phyloP scores from a whole-genome alignment of 1,140 invertebrate genomes.

The Heliconius nattereri region DNA sequence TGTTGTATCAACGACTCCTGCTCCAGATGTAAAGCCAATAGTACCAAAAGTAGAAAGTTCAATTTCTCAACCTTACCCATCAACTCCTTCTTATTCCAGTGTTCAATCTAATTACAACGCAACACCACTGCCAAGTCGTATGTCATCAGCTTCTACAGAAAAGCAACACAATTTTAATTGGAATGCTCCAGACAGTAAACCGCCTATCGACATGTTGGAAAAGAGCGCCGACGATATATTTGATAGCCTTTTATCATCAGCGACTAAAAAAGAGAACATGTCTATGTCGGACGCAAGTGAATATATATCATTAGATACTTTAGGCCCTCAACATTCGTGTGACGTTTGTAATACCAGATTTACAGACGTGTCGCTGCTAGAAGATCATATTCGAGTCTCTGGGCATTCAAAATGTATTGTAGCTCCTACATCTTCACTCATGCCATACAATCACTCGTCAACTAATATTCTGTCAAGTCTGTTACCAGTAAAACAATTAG shows the following conservation, averaged over 20 bases:
- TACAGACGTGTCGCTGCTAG: slow-evolving; percentile 68
- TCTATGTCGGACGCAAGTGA: slow-evolving; percentile 70
- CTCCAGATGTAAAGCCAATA: slow-evolving; percentile 65
- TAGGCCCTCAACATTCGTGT: slow-evolving; percentile 77
- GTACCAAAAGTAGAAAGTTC: slow-evolving; percentile 49
- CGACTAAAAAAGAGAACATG: slow-evolving; percentile 66
- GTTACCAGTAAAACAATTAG: slow-evolving; percentile 75
- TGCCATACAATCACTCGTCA: slow-evolving; percentile 60
- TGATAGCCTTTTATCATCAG: slow-evolving; percentile 64
- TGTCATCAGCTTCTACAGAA: slow-evolving; percentile 54
- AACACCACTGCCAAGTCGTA: slow-evolving; percentile 38
- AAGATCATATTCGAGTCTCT: slow-evolving; percentile 70
- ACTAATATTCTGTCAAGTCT: slow-evolving; percentile 68
- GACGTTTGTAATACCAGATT: slow-evolving; percentile 77
- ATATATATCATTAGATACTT: slow-evolving; percentile 75
- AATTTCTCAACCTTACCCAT: slow-evolving; percentile 46
- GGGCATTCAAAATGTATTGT: slow-evolving; percentile 72
- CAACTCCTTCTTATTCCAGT: slow-evolving; percentile 46
- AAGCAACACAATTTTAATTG: slow-evolving; percentile 75
- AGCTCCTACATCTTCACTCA: slow-evolving; percentile 54
- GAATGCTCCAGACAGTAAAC: slow-evolving; percentile 74
- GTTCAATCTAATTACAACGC: slow-evolving; percentile 53
- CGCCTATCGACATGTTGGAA: slow-evolving; percentile 65
- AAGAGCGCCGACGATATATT: slow-evolving; percentile 76
- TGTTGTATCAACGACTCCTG: slow-evolving; percentile 73